A percentile compares a stretch with the other conserved stretches of the same genome.
Evolutionary conservation across 2,113 vertebrate genomes (phyloP).

Genomic region (Octodon degus): DNA sequence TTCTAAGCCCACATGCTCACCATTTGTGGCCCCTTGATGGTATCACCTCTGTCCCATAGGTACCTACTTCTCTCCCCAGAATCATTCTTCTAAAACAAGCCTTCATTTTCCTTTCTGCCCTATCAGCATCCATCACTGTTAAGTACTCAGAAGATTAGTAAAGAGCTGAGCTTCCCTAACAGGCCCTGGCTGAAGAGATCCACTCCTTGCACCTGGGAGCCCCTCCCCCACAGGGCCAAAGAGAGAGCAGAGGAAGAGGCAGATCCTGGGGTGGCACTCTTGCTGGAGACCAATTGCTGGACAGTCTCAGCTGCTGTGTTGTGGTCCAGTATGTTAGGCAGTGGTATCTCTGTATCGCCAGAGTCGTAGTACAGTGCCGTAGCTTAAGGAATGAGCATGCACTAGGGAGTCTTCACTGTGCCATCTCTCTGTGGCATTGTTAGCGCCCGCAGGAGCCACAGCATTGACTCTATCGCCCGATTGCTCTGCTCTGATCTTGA

Average conservation of each 20-base stretch:
- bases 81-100: not conserved
- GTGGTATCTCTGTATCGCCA: constrained; percentile 90
- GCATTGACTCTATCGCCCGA: not conserved
- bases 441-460: constrained; percentile 69
- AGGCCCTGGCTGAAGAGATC: not conserved
- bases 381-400: constrained; percentile 85
- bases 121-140: not conserved
- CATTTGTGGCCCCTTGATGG: not conserved
- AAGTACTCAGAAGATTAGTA: not conserved
- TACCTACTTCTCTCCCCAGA: not conserved
- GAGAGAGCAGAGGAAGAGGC: constrained; percentile 92
- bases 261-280: constrained; percentile 90
- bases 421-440: constrained; percentile 57
- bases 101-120: not conserved
- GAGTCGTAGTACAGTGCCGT: constrained; percentile 91
- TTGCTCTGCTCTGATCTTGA: not conserved
- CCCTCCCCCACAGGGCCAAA: constrained; percentile 88
- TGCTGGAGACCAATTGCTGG: constrained; percentile 91
- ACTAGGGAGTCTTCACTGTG: constrained; percentile 82
- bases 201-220: not conserved
- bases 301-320: constrained; percentile 89
- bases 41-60: not conserved
- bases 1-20: not conserved
- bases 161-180: not conserved
- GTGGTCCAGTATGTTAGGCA: constrained; percentile 91